Evolutionary conservation across 2,888 invertebrate genomes (phyloP).

Genomic region (Mesoligia furuncula): DNA sequence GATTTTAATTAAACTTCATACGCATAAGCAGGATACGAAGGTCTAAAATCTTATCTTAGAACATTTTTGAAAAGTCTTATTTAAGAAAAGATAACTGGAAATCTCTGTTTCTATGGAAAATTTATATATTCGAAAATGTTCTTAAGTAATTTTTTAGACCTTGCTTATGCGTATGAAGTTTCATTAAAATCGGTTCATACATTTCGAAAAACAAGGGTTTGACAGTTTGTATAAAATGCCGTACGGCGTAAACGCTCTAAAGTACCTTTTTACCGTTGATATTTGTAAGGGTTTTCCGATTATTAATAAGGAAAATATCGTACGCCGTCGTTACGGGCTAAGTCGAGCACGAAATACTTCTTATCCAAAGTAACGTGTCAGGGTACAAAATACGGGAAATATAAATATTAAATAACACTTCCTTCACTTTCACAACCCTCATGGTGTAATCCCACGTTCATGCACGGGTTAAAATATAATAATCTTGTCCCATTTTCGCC

Average conservation of each 20-base stretch:
- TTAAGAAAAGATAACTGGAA: too few relatives aligned
- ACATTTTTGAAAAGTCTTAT: too few relatives aligned
- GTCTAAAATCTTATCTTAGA: too few relatives aligned
- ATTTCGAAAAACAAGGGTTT: too few relatives aligned
- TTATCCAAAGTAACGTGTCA: slow-evolving; percentile 16
- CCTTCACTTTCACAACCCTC: slow-evolving; percentile 22
- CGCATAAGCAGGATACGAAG: too few relatives aligned
- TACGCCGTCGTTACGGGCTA: slow-evolving; percentile 27
- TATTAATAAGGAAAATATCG: slow-evolving; percentile 47
- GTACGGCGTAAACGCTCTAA: neutral
- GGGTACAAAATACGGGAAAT: slow-evolving; percentile 42
- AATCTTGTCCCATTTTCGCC: slow-evolving; percentile 61
- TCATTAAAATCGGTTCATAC: too few relatives aligned
- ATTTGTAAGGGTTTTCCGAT: slow-evolving; percentile 18
- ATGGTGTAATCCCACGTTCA: slow-evolving; percentile 55
- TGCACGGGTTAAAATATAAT: slow-evolving; percentile 57
- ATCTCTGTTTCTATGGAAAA: too few relatives aligned
- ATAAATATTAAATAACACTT: slow-evolving; percentile 44
- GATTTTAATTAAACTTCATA: too few relatives aligned
- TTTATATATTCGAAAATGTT: too few relatives aligned
- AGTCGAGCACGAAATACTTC: slow-evolving; percentile 19
- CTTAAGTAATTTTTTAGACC: too few relatives aligned
- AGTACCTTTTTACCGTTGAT: slow-evolving; percentile 27
- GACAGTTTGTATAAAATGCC: too few relatives aligned
- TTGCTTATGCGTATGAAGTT: too few relatives aligned